Conservation (phyloP, 2,113 vertebrate genomes). For the Nymphicus hollandicus region DNA sequence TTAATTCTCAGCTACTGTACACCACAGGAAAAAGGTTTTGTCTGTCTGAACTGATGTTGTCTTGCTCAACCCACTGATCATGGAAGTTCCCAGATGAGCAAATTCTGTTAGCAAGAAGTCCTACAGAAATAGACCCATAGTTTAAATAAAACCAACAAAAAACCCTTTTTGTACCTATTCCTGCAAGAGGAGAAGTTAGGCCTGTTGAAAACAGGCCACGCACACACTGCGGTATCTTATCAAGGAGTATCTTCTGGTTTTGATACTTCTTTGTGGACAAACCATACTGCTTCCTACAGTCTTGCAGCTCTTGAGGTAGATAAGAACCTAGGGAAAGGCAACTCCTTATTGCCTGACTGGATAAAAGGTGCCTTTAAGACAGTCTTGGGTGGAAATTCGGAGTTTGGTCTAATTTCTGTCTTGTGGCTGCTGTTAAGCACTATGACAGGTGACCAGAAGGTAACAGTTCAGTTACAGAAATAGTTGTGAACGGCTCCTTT, state of each 20-base stretch:
- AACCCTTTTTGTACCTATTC: rapidly evolving
- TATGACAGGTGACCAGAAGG: not conserved
- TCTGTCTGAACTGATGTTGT: not conserved
- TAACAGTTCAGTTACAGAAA: not conserved
- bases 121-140: not conserved
- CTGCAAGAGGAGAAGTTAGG: not conserved
- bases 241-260: not conserved
- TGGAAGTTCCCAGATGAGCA: not conserved
- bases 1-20: not conserved
- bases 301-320: not conserved
- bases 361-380: not conserved
- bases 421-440: not conserved
- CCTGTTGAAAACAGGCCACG: not conserved
- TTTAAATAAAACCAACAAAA: not conserved
- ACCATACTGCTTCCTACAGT: not conserved
- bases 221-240: no score
- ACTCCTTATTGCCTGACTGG: not conserved
- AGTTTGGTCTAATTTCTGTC: not conserved
- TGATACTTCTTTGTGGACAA: not conserved
- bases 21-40: not conserved
- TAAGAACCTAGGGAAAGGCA: not conserved
- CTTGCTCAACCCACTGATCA: not conserved
- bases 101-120: not conserved
- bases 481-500: not conserved
- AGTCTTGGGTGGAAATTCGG: not conserved